Evolutionary conservation across 92 coral and sea anemone genomes (phyloP).

Genomic region (Palythoa grandiflora): DNA sequence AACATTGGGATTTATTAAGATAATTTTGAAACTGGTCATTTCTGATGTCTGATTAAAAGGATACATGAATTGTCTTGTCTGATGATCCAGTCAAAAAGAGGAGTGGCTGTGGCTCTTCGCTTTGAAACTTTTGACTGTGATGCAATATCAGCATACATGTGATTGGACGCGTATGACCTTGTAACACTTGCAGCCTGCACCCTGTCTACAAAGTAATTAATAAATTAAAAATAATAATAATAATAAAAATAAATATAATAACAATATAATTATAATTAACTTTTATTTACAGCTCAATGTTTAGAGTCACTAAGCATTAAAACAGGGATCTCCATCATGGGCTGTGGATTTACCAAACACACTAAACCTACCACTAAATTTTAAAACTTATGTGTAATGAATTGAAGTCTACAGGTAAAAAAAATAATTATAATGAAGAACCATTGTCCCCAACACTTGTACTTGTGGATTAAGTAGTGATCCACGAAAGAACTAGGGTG

Average conservation of each 20-base stretch:
- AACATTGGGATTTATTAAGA: too few relatives aligned
- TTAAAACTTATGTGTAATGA: too few relatives aligned
- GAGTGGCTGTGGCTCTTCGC: constrained; percentile 54
- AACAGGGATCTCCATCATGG: too few relatives aligned
- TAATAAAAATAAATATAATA: not conserved
- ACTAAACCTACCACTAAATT: too few relatives aligned
- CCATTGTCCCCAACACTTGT: too few relatives aligned
- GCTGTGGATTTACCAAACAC: too few relatives aligned
- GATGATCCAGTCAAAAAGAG: constrained; percentile 95
- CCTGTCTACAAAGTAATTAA: constrained; percentile 74
- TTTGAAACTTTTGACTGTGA: constrained; percentile 75
- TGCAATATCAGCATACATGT: constrained; percentile 89
- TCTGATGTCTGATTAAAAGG: constrained; percentile 57
- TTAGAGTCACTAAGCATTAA: too few relatives aligned
- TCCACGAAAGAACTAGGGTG: too few relatives aligned
- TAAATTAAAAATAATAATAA: not conserved
- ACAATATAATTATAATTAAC: not conserved
- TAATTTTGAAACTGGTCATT: not conserved
- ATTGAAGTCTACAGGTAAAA: too few relatives aligned
- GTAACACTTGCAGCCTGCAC: constrained; percentile 71
- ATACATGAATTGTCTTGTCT: constrained; percentile 91
- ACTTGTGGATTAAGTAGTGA: too few relatives aligned
- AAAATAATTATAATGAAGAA: too few relatives aligned
- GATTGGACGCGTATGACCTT: constrained; percentile 90
- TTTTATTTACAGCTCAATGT: too few relatives aligned